A percentile compares a stretch with the other conserved stretches of the same genome.
phyloP scores from a whole-genome alignment of 1,140 invertebrate species.

The Vanessa atalanta region DNA sequence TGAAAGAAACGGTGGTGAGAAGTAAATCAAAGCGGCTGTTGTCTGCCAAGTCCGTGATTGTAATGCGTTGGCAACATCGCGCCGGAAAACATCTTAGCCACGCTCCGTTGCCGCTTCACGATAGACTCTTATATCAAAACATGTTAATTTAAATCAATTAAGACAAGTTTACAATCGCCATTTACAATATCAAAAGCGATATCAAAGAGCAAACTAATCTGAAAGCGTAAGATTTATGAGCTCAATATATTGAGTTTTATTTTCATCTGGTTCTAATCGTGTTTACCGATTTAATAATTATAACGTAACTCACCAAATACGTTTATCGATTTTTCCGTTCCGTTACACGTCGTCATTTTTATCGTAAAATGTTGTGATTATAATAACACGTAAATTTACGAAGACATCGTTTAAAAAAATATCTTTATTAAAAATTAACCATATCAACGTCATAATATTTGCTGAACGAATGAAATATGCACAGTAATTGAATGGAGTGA shows the following conservation, averaged over 20 bases:
- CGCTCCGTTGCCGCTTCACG: conserved; percentile 38
- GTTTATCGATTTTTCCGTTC: conserved; percentile 16
- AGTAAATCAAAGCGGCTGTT: conserved; percentile 70
- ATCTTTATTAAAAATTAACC: background rate
- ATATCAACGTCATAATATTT: conserved; percentile 68
- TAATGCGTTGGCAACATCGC: conserved; percentile 65
- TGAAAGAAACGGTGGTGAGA: conserved; percentile 68
- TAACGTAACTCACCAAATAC: conserved; percentile 9
- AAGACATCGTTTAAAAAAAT: background rate
- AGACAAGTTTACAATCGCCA: conserved; percentile 46
- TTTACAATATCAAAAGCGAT: conserved; percentile 38
- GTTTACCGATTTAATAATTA: conserved; percentile 22
- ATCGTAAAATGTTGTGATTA: no score
- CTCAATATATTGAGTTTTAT: conserved; percentile 36
- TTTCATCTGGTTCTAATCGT: conserved; percentile 31
- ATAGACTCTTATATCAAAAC: conserved; percentile 51
- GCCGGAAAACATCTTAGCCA: conserved; percentile 62
- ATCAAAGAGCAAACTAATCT: conserved; percentile 34
- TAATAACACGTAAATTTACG: background rate
- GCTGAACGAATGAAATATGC: conserved; percentile 67
- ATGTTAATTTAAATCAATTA: conserved; percentile 65
- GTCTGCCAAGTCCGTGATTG: conserved; percentile 70
- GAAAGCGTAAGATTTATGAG: conserved; percentile 38
- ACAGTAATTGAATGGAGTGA: conserved; percentile 39
- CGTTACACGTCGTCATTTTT: background rate